These are phyloP conservation scores for Chelonus formosanus DNA, from an alignment of 2,888 invertebrate genomes.

Conservation along the genomic window DNA sequence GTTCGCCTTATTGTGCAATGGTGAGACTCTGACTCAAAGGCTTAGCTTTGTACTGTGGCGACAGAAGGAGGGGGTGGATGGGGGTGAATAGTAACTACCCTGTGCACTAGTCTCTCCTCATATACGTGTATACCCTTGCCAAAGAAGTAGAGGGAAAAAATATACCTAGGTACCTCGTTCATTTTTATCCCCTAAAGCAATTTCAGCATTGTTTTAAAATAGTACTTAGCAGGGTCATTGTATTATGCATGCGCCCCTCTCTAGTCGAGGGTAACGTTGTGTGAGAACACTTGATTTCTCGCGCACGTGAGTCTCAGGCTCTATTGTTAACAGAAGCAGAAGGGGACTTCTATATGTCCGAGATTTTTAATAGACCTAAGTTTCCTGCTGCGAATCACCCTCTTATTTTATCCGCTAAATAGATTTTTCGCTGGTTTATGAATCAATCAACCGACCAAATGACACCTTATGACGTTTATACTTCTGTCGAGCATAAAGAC, in stretches of 20 bases:
- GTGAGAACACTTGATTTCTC: slow-evolving; percentile 65
- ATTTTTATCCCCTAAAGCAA: slow-evolving; percentile 67
- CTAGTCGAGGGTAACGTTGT: slow-evolving; percentile 46
- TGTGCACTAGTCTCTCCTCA: slow-evolving; percentile 36
- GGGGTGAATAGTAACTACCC: slow-evolving; percentile 50
- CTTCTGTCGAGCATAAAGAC: too few relatives aligned
- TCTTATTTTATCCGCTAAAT: slow-evolving; percentile 12
- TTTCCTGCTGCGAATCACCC: slow-evolving; percentile 22
- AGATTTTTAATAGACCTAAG: slow-evolving; percentile 48
- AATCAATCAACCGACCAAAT: too few relatives aligned
- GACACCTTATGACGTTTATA: too few relatives aligned
- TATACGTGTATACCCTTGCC: too few relatives aligned
- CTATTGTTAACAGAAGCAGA: slow-evolving; percentile 60
- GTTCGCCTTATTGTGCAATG: slow-evolving; percentile 63
- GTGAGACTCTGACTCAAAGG: slow-evolving; percentile 64
- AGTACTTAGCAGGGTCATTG: slow-evolving; percentile 67
- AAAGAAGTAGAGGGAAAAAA: slow-evolving; percentile 62
- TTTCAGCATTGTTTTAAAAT: slow-evolving; percentile 67
- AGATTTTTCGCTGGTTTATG: too few relatives aligned
- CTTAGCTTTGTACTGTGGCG: slow-evolving; percentile 60
- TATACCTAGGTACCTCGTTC: slow-evolving; percentile 65
- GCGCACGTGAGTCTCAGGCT: slow-evolving; percentile 63
- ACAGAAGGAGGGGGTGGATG: slow-evolving; percentile 35
- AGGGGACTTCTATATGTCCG: slow-evolving; percentile 46
- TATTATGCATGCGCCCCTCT: slow-evolving; percentile 63